These are phyloP conservation scores for Pyrgus malvae DNA, from an alignment of 2,888 invertebrate genomes.

Conservation along the genomic window DNA sequence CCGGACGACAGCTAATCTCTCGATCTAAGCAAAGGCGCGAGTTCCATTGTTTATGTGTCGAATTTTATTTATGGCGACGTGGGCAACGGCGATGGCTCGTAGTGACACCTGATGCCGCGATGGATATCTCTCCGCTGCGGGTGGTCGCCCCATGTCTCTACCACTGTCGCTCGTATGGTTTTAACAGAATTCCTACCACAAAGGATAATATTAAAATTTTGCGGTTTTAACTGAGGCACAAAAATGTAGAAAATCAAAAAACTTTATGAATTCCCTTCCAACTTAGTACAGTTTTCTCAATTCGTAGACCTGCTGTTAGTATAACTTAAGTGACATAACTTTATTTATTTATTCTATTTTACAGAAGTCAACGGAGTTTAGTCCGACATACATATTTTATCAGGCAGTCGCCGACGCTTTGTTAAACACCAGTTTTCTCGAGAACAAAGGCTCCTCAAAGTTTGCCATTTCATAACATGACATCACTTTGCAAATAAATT, in stretches of 20 bases:
- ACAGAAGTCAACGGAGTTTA: conserved; percentile 20
- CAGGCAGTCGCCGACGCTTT: conserved; percentile 25
- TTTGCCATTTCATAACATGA: conserved; percentile 27
- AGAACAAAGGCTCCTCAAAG: conserved; percentile 24
- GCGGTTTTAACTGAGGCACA: neutral
- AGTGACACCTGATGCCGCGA: conserved; percentile 63
- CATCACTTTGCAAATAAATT: conserved; percentile 22
- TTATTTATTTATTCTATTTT: too few species aligned
- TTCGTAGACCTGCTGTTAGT: too few species aligned
- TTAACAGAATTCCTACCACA: conserved; percentile 4
- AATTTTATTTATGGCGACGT: conserved; percentile 67
- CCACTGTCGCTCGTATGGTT: conserved; percentile 11
- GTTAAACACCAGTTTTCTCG: conserved; percentile 12
- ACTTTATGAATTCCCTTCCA: too few species aligned
- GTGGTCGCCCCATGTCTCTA: conserved; percentile 51
- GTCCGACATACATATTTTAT: conserved; percentile 20
- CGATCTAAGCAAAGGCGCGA: conserved; percentile 52
- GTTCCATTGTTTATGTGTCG: conserved; percentile 69
- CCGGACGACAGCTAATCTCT: conserved; percentile 47
- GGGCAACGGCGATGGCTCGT: conserved; percentile 34
- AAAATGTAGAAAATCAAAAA: neutral
- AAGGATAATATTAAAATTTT: conserved; percentile 5
- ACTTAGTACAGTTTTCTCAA: too few species aligned
- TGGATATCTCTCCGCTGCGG: conserved; percentile 60
- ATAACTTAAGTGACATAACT: too few species aligned